These are phyloP conservation scores for Pleuronectes platessa DNA, from an alignment of 2,113 vertebrate genomes.

Conservation along the genomic window DNA sequence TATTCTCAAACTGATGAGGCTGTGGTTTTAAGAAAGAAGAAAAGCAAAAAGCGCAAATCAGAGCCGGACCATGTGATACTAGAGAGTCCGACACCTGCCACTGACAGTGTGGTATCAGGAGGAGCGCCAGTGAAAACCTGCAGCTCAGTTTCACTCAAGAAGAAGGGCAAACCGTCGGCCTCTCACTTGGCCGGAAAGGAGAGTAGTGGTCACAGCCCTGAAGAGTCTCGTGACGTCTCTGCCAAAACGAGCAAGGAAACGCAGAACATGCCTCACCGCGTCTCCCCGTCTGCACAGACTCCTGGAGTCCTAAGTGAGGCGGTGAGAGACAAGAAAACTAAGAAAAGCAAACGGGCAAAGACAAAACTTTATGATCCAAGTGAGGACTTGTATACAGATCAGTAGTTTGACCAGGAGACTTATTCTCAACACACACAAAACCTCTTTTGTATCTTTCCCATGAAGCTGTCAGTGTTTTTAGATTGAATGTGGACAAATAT, in stretches of 20 bases:
- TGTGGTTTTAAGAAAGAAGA: slow-evolving; percentile 18
- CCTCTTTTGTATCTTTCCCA: background rate
- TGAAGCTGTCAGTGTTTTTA: background rate
- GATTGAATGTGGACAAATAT: background rate
- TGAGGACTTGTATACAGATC: slow-evolving; percentile 11
- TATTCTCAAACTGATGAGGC: background rate
- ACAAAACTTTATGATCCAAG: slow-evolving; percentile 24
- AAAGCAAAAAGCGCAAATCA: background rate
- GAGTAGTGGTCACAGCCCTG: too few species aligned
- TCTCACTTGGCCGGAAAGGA: too few species aligned
- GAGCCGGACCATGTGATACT: background rate
- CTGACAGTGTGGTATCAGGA: slow-evolving; percentile 1
- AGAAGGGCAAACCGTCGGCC: background rate
- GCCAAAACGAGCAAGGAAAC: background rate
- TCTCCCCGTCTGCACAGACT: background rate
- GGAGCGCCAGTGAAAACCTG: too few species aligned
- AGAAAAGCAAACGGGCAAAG: slow-evolving; percentile 12
- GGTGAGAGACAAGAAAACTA: slow-evolving; percentile 1
- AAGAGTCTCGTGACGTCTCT: background rate
- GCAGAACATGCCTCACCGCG: background rate
- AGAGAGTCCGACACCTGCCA: background rate
- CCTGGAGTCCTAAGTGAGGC: background rate
- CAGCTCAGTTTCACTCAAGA: background rate
- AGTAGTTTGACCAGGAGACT: background rate
- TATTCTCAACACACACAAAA: background rate